Evolutionary conservation across 2,113 vertebrate species (phyloP).

Genomic region (Jaculus jaculus): DNA sequence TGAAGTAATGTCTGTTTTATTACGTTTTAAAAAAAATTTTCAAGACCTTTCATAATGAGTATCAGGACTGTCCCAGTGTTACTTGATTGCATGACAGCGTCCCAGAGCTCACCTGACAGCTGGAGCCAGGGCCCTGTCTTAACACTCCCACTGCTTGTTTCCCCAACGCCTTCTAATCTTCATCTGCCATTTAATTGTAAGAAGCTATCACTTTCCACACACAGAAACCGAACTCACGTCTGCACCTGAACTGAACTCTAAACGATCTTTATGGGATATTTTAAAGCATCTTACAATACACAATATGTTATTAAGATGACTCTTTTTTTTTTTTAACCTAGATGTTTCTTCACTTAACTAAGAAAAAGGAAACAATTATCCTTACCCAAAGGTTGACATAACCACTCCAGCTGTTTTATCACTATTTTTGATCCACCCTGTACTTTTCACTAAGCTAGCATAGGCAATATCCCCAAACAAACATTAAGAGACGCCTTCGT

Average conservation of each 20-base stretch:
- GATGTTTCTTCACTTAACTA: conserved; percentile 10
- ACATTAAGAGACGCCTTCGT: background rate
- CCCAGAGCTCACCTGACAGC: background rate
- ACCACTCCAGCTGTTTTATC: background rate
- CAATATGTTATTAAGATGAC: conserved; percentile 4
- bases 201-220: conserved; percentile 10
- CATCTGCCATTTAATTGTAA: conserved; percentile 30
- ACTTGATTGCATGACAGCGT: background rate
- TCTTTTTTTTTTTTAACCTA: too few relatives aligned
- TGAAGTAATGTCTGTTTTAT: background rate
- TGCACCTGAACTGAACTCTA: background rate
- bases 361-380: conserved; percentile 13
- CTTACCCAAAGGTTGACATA: background rate
- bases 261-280: conserved; percentile 37
- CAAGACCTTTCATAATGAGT: background rate
- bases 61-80: background rate
- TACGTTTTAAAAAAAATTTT: background rate
- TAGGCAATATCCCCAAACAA: background rate
- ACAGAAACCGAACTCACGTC: background rate
- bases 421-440: background rate
- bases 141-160: background rate
- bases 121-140: background rate
- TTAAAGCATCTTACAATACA: conserved; percentile 41
- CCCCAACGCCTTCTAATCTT: background rate
- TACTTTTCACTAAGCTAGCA: background rate